Percentiles rank a stretch among this genome's conserved stretches.
These are phyloP conservation scores for Drosophila equinoxialis DNA, from an alignment of 1,140 invertebrate genomes.

Conservation along the genomic window DNA sequence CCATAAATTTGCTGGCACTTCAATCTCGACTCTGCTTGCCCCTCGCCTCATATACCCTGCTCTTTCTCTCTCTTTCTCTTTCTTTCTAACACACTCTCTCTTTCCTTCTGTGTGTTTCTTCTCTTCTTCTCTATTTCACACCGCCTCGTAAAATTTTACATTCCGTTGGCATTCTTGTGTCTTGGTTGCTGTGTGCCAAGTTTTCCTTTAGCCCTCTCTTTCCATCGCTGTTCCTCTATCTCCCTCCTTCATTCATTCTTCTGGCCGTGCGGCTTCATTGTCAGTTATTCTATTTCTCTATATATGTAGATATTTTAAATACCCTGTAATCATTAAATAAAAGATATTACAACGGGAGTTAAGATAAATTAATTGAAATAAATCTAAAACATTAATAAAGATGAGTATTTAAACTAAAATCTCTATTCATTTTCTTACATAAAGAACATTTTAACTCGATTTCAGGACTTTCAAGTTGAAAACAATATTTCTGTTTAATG, in stretches of 20 bases:
- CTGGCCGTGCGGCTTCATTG: constrained; percentile 67
- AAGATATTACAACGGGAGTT: too few relatives aligned
- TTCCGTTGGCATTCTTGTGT: constrained; percentile 59
- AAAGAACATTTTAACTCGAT: too few relatives aligned
- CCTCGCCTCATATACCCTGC: neutral
- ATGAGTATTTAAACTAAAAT: too few relatives aligned
- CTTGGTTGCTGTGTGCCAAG: constrained; percentile 48
- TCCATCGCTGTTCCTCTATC: neutral
- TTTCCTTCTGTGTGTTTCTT: neutral
- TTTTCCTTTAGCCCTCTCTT: constrained; percentile 32
- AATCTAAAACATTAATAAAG: too few relatives aligned
- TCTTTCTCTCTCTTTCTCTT: constrained; percentile 31
- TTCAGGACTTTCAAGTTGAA: too few relatives aligned
- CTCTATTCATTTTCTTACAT: too few relatives aligned
- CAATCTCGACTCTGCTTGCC: constrained; percentile 49
- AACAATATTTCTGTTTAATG: too few relatives aligned
- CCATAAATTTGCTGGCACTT: constrained; percentile 80
- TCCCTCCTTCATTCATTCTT: neutral
- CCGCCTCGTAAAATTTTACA: constrained; percentile 66
- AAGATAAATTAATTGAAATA: too few relatives aligned
- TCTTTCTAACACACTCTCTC: constrained; percentile 7
- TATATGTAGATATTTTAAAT: constrained; percentile 4
- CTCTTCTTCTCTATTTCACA: constrained; percentile 46
- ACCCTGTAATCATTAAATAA: neutral
- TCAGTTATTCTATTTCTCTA: constrained; percentile 48